Percentiles rank a stretch among this genome's conserved stretches.
These are phyloP conservation scores for Microcebus griseorufus DNA, from an alignment of 2,113 vertebrate species.

Conservation along the genomic window DNA sequence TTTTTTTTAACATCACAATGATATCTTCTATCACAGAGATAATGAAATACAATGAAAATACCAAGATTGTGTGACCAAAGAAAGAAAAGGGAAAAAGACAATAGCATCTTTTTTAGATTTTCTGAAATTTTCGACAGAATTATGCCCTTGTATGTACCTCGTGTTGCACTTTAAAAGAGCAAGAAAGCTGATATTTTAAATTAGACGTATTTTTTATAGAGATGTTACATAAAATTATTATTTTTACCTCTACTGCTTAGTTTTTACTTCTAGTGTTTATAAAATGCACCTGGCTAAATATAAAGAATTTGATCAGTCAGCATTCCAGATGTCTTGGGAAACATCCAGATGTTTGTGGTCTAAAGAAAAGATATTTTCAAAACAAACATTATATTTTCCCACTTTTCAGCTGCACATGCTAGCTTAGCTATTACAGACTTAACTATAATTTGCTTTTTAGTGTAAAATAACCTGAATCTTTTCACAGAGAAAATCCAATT, in stretches of 20 bases:
- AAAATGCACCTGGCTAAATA: conserved; percentile 40
- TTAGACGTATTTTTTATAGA: background rate
- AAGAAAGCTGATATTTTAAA: background rate
- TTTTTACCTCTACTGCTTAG: conserved; percentile 31
- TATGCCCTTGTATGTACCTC: background rate
- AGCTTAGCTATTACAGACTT: conserved; percentile 9
- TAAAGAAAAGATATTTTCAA: conserved; percentile 51
- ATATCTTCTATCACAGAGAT: background rate
- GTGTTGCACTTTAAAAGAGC: background rate
- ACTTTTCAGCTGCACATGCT: conserved; percentile 17
- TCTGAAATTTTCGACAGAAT: background rate
- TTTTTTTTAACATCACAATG: background rate
- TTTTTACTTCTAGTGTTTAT: conserved; percentile 29
- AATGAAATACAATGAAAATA: background rate
- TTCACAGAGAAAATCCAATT: conserved; percentile 33
- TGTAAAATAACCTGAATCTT: conserved; percentile 32
- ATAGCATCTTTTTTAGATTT: background rate
- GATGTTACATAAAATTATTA: background rate
- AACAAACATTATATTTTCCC: conserved; percentile 46
- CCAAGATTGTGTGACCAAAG: background rate
- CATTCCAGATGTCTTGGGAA: conserved; percentile 35
- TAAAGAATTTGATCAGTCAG: background rate
- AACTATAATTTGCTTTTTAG: conserved; percentile 32
- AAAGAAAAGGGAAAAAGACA: background rate
- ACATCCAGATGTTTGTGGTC: conserved; percentile 50